Base-by-base conservation (phyloP, 2,113 vertebrate genomes). In the Nothoprocta pentlandii region DNA sequence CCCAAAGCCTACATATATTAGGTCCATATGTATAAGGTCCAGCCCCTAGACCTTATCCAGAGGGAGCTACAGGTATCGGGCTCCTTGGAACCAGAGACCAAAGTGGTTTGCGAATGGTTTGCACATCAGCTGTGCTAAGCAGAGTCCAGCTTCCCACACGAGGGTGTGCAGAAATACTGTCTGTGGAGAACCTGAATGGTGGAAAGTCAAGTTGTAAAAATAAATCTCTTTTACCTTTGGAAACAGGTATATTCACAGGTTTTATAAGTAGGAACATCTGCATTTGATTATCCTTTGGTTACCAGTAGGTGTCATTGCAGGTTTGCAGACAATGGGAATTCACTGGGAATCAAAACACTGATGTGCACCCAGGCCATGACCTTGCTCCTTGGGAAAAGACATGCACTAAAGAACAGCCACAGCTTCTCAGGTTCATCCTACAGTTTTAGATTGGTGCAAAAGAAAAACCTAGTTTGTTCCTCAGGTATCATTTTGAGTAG, bases 291-390 rank as follows among this genome's bases (percentile, higher is more conserved):
- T 39, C 41, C 49, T 16, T 36, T 25, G 74, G 68, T 91, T 90
- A 84, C 94, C 96, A 92, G 95, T 86, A 97, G 96, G 82, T 97
- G 94, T 96, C 96, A 96, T 90, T 41, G 49, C 85, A 92, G 91
- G 74, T 93, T 95, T 94, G 91, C 74, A 1, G 76, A 91, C 87
- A 51, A 53, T 30, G 64, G 47, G 69, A 86, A 58, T 80, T 82
- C 47, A 22, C 2, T 76, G 77, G 49, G 49, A 47, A 32, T 30
- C 30, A 10, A 53, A 66, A 59, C 32, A 1, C 56, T 25, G 64
- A 46, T 32, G 10, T 2, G 28, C 34, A 32, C 22, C 47, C 69
- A 62, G 42, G 25, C 34, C 42, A 1, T 1, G 56, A 28, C 69
- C 22, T 10, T 28, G 32, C 74, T 44, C 2, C 89, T 78, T 49